Base-by-base conservation (phyloP, 2,113 vertebrate genomes). In the Capra hircus region DNA sequence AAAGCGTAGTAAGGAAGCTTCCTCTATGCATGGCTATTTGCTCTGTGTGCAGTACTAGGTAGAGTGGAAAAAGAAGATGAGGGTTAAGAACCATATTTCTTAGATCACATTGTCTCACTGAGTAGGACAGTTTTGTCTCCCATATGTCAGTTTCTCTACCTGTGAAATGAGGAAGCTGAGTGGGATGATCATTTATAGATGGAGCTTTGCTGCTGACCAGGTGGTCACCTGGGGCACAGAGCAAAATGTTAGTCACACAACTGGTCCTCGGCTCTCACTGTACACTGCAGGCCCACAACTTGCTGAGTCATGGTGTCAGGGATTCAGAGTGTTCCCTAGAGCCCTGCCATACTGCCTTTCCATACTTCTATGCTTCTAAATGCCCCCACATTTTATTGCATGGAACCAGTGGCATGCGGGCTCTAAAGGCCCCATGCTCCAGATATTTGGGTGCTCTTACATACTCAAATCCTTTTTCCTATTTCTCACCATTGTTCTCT, bases 201-300 rank as follows among this genome's bases (percentile, higher is more conserved):
- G 30, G 40, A 48, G 19, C 11, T 9, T 67, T 62, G 50, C 21
- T 21, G 15, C 16, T 77, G 11, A 62, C 13, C 82, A 83, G 10
- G 23, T 33, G 36, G 40, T 53, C 16, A 52, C 8, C 23, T 36
- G 33, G 43, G 5, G n/a, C 23, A 55, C 27, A 55, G 15, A 91
- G 16, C 2, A 55, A 33, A 83, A 48, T 12, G 6, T 78, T 33
- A 60, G 74, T 36, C 53, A 85, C 83, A 89, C 43, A 53, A 21
- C 21, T 33, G 80, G n/a, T 33, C 67, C 23, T 7, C 36, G 7
- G 45, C 21, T 62, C 45, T 64, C 57, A n/a, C 3, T 12, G 3
- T 40, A 12, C 43, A 36, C 12, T 40, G 15, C 17, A 33, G 45
- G n/a, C 9, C 78, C 52, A 17, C 0, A 0, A 6, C 60, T 67